Percentiles rank a stretch among this genome's conserved stretches.
phyloP scores from a whole-genome alignment of 2,797 vertebrate species.

The Alexandromys oeconomus region DNA sequence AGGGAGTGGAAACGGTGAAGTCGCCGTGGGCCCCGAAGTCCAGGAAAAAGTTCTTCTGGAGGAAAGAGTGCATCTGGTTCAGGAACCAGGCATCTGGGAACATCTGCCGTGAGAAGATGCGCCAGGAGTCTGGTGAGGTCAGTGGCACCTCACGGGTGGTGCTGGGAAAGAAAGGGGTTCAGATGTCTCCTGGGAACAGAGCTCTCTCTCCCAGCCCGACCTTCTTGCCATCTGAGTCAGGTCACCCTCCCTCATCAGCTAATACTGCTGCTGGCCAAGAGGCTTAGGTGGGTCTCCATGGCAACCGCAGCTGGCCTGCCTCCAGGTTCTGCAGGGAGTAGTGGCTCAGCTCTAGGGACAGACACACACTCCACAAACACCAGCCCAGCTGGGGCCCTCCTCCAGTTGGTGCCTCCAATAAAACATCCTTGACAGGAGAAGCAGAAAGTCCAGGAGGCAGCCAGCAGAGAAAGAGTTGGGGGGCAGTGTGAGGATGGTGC shows the following conservation, averaged over 20 bases:
- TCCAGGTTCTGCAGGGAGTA: conserved; percentile 9
- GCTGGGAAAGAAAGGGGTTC: neutral
- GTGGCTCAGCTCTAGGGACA: conserved; percentile 31
- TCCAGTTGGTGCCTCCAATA: neutral
- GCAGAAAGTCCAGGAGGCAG: neutral
- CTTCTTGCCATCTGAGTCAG: neutral
- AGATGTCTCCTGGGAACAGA: neutral
- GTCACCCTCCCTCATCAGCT: conserved; percentile 12
- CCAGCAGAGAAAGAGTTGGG: neutral
- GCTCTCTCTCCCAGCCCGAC: neutral
- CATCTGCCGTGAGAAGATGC: neutral
- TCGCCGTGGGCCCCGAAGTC: neutral
- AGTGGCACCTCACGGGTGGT: accelerated
- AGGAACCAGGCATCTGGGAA: neutral
- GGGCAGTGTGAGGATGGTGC: neutral
- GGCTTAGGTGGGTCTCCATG: conserved; percentile 79
- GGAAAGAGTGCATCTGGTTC: neutral
- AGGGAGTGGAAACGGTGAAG: neutral
- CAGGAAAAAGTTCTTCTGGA: neutral
- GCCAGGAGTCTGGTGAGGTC: accelerated
- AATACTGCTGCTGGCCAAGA: conserved; percentile 66
- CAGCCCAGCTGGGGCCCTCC: neutral
- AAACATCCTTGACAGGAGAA: conserved; percentile 18
- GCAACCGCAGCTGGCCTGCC: conserved; percentile 76
- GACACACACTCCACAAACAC: neutral